Conservation (phyloP, 2,797 vertebrate genomes). For the Pipistrellus nathusii region DNA sequence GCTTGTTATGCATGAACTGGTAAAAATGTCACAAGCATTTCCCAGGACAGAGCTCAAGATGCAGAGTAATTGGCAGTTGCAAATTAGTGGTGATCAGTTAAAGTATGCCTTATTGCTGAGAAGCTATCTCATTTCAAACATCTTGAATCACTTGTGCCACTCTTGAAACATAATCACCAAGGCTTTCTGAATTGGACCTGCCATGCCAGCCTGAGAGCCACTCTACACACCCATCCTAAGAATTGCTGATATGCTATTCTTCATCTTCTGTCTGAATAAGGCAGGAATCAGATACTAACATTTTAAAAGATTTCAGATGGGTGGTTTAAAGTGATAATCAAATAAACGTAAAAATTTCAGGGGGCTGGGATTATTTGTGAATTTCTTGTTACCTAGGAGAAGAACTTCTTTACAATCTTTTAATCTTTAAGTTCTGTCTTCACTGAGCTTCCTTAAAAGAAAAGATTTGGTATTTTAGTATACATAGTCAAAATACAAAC, state of each 20-base stretch:
- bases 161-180: conserved; percentile 57
- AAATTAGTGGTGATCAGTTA: conserved; percentile 60
- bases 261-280: conserved; percentile 12
- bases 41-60: conserved; percentile 35
- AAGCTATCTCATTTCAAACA: conserved; percentile 34
- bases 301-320: conserved; percentile 15
- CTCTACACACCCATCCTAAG: not conserved
- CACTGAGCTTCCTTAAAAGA: not conserved
- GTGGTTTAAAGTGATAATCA: conserved; percentile 2
- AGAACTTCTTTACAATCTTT: not conserved
- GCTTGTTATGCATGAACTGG: conserved; percentile 39
- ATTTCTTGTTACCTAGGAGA: not conserved
- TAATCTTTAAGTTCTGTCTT: conserved; percentile 16
- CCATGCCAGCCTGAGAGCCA: not conserved
- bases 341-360: not conserved
- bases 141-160: conserved; percentile 38
- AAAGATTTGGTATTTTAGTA: not conserved
- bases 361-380: conserved; percentile 20
- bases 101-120: conserved; percentile 62
- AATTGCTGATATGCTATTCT: not conserved
- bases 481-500: not conserved
- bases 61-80: conserved; percentile 61
- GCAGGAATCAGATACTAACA: not conserved
- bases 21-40: conserved; percentile 49
- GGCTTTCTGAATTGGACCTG: conserved; percentile 42